Percentiles rank a stretch among this genome's conserved stretches.
These are phyloP conservation scores for Molossus alvarezi DNA, from an alignment of 2,797 vertebrate genomes.

Conservation along the genomic window DNA sequence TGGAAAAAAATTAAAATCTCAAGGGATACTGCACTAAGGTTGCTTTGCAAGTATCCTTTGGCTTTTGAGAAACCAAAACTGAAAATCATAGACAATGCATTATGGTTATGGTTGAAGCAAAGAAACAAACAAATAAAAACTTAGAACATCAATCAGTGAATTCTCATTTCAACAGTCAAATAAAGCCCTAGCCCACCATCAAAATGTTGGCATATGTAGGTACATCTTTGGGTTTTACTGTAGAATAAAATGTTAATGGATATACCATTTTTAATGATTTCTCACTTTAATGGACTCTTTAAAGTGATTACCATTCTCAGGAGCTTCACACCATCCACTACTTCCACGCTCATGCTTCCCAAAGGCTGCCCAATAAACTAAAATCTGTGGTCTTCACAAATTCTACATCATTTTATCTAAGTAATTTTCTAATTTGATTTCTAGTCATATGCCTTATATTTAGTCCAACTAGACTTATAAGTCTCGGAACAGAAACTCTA, in stretches of 20 bases:
- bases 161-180: conserved; percentile 22
- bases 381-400: neutral
- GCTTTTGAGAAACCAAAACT: conserved; percentile 48
- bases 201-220: neutral
- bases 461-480: neutral
- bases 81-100: neutral
- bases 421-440: conserved; percentile 44
- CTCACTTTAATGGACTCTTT: neutral
- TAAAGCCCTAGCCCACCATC: neutral
- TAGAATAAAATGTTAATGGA: conserved; percentile 23
- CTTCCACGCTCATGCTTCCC: neutral
- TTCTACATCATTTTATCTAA: neutral
- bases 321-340: neutral
- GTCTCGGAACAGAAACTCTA: conserved; percentile 11
- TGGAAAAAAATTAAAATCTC: neutral
- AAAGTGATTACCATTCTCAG: neutral
- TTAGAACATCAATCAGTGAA: neutral
- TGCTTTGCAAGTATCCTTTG: neutral
- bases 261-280: neutral
- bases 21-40: neutral
- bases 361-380: neutral
- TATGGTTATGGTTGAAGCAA: neutral
- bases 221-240: neutral
- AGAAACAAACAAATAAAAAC: neutral
- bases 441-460: neutral